phyloP scores from a whole-genome alignment of 2,113 vertebrate genomes.

The Laticauda laticaudata region DNA sequence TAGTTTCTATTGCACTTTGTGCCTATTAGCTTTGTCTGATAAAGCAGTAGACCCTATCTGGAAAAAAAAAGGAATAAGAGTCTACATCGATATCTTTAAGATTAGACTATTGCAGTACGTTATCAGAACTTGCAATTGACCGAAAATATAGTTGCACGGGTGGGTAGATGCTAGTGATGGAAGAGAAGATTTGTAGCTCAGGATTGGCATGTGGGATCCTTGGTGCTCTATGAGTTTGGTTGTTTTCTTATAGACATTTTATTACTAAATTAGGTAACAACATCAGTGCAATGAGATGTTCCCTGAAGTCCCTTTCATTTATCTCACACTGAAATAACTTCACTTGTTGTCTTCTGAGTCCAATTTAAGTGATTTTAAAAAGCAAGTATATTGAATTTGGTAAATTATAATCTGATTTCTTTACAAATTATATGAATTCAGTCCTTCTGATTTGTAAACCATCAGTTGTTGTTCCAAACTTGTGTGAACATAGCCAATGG shows the following conservation, averaged over 20 bases:
- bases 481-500: neutral
- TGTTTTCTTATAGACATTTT: neutral
- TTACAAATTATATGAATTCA: neutral
- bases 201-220: neutral
- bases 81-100: neutral
- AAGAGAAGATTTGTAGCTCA: neutral
- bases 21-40: neutral
- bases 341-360: neutral
- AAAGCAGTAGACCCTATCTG: neutral
- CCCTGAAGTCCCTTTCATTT: neutral
- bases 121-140: neutral
- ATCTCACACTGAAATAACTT: neutral
- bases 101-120: neutral
- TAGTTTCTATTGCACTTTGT: conserved; percentile 3
- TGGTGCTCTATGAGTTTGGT: neutral
- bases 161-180: neutral
- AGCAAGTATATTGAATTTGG: neutral
- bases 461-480: neutral
- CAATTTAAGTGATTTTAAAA: neutral
- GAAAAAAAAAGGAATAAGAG: neutral
- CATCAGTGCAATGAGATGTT: neutral
- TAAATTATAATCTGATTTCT: neutral
- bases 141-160: neutral
- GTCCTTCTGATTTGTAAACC: neutral
- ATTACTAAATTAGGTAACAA: neutral